Evolutionary conservation across 64 coral and sea anemone species (phyloP), one percentile per base, ranked within the genome.

Genomic region (Pocillopora damicornis): DNA sequence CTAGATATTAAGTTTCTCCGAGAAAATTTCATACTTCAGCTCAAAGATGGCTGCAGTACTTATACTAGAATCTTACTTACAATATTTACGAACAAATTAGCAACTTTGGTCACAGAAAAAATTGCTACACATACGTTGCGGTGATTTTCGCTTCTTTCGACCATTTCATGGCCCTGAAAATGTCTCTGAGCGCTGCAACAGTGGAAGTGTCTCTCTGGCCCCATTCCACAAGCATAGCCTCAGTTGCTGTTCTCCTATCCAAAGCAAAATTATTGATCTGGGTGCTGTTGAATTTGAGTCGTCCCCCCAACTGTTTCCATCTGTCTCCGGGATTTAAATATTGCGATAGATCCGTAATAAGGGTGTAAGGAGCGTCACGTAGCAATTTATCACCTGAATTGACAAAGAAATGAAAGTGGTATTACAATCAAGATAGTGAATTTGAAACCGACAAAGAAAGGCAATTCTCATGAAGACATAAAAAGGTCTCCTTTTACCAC

Each of bases 251-350:
- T 11, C 58, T 25, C 23, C 16, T 80, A 1, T 60, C 76, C 0
- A 95, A 9, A 4, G 62, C 75, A 15, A 95, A 95, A 78, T 92
- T 95, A 5, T 76, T 51, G 5, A 95, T 88, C 59, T 95, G 58
- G 15, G 56, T 63, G 2, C 72, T 84, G 4, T 68, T 86, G 35
- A 79, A 95, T 6, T 77, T 1, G 0, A 95, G 75, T 16, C 58
- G 77, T 0, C 74, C 94, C 2, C 89, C 94, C 0, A 95, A 23
- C 5, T 37, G 71, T 75, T 95, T 95, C 94, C 94, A 95, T 12
- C 86, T 38, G 1, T 51, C 75, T n/a, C 59, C 74, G 0, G 94
- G 94, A 25, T 89, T 95, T 2, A 95, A 67, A 10, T 15, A 22
- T 0, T 22, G 15, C 2, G 78, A 59, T 0, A 95, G 45, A 0